Conservation (phyloP, 1,140 invertebrate species). For the Drosophila tristis region DNA sequence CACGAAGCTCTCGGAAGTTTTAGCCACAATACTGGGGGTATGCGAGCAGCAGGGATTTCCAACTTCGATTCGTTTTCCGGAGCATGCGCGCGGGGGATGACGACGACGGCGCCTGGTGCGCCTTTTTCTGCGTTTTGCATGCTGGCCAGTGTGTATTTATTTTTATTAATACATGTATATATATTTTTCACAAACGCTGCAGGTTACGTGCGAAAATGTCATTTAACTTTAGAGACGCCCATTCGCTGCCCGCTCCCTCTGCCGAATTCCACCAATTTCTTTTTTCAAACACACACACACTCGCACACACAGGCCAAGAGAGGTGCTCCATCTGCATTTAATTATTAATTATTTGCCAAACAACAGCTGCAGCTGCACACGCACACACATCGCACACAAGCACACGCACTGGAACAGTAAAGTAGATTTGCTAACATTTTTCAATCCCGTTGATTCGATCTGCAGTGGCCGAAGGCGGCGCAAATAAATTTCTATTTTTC, state of each 20-base stretch:
- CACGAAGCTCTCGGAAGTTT: no score
- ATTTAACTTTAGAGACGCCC: slow-evolving; percentile 63
- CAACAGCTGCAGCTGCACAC: no score
- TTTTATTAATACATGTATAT: slow-evolving; percentile 67
- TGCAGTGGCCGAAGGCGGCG: no score
- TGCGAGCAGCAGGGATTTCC: not conserved
- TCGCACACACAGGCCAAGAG: slow-evolving; percentile 19
- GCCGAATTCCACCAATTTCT: slow-evolving; percentile 34
- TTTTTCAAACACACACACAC: slow-evolving; percentile 34
- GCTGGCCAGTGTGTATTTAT: slow-evolving; percentile 62
- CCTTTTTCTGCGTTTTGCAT: slow-evolving; percentile 38
- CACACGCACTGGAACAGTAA: no score
- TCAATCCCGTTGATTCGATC: no score
- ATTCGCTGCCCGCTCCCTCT: slow-evolving; percentile 22
- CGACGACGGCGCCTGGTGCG: slow-evolving; percentile 38
- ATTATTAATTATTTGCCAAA: slow-evolving; percentile 31
- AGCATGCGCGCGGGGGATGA: slow-evolving; percentile 44
- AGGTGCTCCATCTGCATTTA: slow-evolving; percentile 41
- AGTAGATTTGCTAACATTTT: no score
- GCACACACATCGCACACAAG: no score
- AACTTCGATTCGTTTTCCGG: slow-evolving; percentile 21
- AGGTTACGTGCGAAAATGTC: slow-evolving; percentile 63
- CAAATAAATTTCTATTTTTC: no score
- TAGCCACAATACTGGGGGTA: not conserved
- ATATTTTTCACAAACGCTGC: slow-evolving; percentile 45